phyloP scores from a whole-genome alignment of 2,113 vertebrate species.

The Arothron firmamentum region DNA sequence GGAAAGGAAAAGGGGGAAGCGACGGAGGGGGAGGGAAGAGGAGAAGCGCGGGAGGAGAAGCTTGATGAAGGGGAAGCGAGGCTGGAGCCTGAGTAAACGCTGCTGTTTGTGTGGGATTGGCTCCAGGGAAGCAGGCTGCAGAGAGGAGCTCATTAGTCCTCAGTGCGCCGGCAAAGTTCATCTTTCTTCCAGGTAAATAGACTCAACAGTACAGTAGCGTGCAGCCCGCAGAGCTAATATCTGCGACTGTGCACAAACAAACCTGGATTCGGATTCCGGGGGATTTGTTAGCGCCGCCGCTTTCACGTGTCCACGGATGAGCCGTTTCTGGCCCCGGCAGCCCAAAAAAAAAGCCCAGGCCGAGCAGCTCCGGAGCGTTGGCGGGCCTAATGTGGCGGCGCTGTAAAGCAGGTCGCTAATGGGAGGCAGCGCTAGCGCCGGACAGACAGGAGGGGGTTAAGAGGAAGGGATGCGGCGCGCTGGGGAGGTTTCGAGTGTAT shows the following conservation, averaged over 20 bases:
- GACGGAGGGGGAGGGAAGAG: constrained; percentile 2
- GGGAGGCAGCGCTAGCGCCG: constrained; percentile 38
- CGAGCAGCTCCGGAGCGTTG: constrained; percentile 9
- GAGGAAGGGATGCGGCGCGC: not conserved
- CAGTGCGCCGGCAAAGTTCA: constrained; percentile 30
- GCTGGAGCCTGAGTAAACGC: not conserved
- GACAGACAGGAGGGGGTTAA: constrained; percentile 29
- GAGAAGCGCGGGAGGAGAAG: constrained; percentile 5
- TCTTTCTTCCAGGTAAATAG: constrained; percentile 48
- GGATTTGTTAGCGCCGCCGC: constrained; percentile 23
- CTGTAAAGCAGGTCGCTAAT: constrained; percentile 63
- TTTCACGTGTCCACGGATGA: constrained; percentile 17
- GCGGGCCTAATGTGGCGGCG: constrained; percentile 41
- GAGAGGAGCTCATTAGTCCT: constrained; percentile 61
- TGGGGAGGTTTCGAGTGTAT: constrained; percentile 30
- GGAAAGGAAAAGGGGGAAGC: constrained; percentile 6
- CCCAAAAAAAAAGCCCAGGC: constrained; percentile 5
- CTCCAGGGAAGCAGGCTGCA: constrained; percentile 38
- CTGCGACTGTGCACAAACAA: not conserved
- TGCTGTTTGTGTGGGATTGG: constrained; percentile 2
- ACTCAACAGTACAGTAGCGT: constrained; percentile 1
- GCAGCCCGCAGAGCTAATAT: constrained; percentile 6
- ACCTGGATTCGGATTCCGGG: no score
- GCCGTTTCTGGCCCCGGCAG: constrained; percentile 24
- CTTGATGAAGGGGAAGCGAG: constrained; percentile 22